Evolutionary conservation across 2,797 vertebrate species (phyloP).

Genomic region (Mionectes olivaceus): DNA sequence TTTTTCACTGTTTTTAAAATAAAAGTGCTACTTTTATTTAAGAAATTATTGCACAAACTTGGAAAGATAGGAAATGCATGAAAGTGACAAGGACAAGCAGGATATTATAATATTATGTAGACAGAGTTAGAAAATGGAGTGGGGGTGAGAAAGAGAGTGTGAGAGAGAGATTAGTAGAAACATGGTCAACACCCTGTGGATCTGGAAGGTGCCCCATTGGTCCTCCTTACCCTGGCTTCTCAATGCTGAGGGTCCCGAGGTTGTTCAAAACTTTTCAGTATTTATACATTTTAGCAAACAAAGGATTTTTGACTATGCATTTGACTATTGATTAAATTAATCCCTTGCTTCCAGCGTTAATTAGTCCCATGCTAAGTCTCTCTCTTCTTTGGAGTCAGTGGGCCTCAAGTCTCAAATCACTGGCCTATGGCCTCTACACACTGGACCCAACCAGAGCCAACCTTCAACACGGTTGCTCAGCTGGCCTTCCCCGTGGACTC

Average conservation of each 20-base stretch:
- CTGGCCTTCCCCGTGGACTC: neutral
- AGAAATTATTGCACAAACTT: neutral
- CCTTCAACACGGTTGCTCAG: neutral
- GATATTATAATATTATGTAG: neutral
- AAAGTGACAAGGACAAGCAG: neutral
- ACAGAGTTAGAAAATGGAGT: neutral
- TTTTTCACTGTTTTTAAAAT: neutral
- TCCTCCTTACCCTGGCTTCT: neutral
- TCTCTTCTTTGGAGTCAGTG: neutral
- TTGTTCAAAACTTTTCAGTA: neutral
- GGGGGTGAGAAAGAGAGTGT: too few species aligned
- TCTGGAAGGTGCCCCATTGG: neutral
- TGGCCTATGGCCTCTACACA: accelerated
- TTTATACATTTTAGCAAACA: neutral
- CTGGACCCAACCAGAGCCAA: too few species aligned
- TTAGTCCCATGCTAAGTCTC: neutral
- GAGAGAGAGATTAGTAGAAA: neutral
- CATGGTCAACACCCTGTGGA: too few species aligned
- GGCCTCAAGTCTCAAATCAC: neutral
- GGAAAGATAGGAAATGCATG: neutral
- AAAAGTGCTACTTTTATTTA: neutral
- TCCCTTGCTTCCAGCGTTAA: neutral
- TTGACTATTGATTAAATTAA: neutral
- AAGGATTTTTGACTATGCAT: neutral
- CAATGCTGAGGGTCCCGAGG: accelerated